Base-by-base conservation (phyloP, 64 coral and sea anemone genomes). In the Catalaphyllia jardinei region DNA sequence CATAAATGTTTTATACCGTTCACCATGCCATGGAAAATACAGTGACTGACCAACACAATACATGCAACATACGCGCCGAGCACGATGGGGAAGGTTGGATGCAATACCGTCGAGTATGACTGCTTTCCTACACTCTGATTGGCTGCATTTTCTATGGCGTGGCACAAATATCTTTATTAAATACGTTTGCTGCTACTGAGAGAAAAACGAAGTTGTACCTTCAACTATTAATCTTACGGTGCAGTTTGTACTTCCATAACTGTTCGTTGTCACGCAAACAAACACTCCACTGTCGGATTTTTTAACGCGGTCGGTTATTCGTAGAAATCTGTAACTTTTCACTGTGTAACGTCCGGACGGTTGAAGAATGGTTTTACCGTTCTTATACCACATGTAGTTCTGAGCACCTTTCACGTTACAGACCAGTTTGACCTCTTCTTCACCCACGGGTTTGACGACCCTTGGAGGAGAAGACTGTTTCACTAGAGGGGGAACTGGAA, bases 361-460 rank as follows among this genome's bases (percentile, higher is more conserved):
- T 22, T 19, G 16, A 24, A 51, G 78, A 18, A 96, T 83, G 54
- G 5, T 10, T 17, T 46, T 71, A 7, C 77, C 77, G 60, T 87
- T 35, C n/a, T 93, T 96, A 62, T 90, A 96, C 94, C 94, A 96
- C 11, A 10, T 16, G 55, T 96, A 96, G 14, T 13, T 49, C 17
- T 50, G 1, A 42, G 81, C 81, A 33, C 71, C 0, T 51, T 50
- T 85, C 31, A 85, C 81, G 38, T 52, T 49, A 42, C 81, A 85
- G 4, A 46, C 1, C 20, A 85, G 63, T 28, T 18, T 85, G 22
- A 85, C 81, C 51, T 46, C 11, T 2, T 71, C 62, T 71, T 85
- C 0, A 7, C 81, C 62, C 12, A 85, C 62, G 25, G 18, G 38
- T 46, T 69, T 35, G 4, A 85, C 81, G 11, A 85, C 1, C 31